These are phyloP conservation scores for Stegana nigrithorax DNA, from an alignment of 2,888 invertebrate genomes.

Conservation along the genomic window DNA sequence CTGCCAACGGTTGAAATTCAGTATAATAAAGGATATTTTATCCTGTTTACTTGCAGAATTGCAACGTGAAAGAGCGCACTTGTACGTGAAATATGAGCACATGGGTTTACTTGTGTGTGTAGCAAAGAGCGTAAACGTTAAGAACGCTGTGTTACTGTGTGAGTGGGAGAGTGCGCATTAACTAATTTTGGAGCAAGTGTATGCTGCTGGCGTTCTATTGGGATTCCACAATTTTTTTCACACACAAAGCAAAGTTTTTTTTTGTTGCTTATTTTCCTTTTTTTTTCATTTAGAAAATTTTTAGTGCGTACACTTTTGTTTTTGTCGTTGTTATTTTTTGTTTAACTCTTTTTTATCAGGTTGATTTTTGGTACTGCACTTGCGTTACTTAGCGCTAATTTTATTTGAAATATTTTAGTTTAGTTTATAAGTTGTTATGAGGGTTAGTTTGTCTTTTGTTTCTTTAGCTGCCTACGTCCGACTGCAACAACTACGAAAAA, in stretches of 20 bases:
- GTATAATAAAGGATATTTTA: slow-evolving; percentile 67
- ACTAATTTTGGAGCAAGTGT: neutral
- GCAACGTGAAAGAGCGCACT: slow-evolving; percentile 4
- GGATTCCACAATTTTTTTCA: slow-evolving; percentile 11
- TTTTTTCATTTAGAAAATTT: neutral
- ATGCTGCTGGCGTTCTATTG: slow-evolving; percentile 5
- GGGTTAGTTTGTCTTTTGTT: neutral
- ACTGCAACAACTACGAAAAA: slow-evolving; percentile 21
- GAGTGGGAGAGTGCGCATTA: slow-evolving; percentile 30
- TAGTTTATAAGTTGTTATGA: neutral
- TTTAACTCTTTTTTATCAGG: neutral
- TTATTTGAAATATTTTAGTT: neutral
- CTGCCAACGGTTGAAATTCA: slow-evolving; percentile 56
- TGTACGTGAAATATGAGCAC: too few relatives aligned
- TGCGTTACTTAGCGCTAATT: neutral
- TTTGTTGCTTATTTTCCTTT: neutral
- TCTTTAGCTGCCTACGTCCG: slow-evolving; percentile 2
- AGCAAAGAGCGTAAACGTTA: too few relatives aligned
- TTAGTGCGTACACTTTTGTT: too few relatives aligned
- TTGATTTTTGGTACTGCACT: too few relatives aligned
- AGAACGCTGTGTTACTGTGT: slow-evolving; percentile 36
- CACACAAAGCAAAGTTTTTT: slow-evolving; percentile 1
- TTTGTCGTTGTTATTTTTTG: neutral
- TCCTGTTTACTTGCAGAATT: slow-evolving; percentile 48
- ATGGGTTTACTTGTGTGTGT: too few relatives aligned